Evolutionary conservation across 1,140 invertebrate species (phyloP), one percentile per base, ranked within the genome.

Genomic region (Plodia interpunctella): DNA sequence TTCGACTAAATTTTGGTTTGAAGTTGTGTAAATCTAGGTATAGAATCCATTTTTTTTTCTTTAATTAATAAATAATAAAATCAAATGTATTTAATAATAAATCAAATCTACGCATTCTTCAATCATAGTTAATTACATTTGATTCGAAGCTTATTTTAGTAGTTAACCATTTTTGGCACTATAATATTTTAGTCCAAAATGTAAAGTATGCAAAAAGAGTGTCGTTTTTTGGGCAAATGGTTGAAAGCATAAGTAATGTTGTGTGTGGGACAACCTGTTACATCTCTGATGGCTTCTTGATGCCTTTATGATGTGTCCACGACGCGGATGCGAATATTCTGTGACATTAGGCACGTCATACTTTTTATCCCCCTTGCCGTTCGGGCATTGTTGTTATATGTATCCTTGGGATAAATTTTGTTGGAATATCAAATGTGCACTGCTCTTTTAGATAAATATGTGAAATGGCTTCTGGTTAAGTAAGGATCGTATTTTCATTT

Each of bases 221-320:
- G n/a, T n/a, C 15, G n/a, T 18, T 56, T 52, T 17, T 35, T 55
- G 49, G 15, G 25, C 53, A 70, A 68, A 74, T 63, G 63, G 57
- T 53, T 65, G 58, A 66, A 71, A 70, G 62, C 62, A 71, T 67
- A 67, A 72, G 71, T 57, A 57, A 66, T 57, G 38, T 66, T 60
- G 60, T 66, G 57, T 73, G 67, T 57, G 59, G 63, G 65, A 72
- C 75, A 80, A 74, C 66, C 71, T 76, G 78, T 74, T 80, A 74
- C 75, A 70, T 49, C 60, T 74, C 71, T 80, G 78, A 80, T 80
- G 78, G 76, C 60, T 80, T 80, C 72, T 80, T 80, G 76, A 80
- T 80, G 78, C 68, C 57, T 80, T 80, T 80, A 80, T 80, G 78
- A 80, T 80, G 76, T 79, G 62, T 51, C 70, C 70, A 70, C 68